phyloP scores from a whole-genome alignment of 2,113 vertebrate species.

The Deroptyus accipitrinus region DNA sequence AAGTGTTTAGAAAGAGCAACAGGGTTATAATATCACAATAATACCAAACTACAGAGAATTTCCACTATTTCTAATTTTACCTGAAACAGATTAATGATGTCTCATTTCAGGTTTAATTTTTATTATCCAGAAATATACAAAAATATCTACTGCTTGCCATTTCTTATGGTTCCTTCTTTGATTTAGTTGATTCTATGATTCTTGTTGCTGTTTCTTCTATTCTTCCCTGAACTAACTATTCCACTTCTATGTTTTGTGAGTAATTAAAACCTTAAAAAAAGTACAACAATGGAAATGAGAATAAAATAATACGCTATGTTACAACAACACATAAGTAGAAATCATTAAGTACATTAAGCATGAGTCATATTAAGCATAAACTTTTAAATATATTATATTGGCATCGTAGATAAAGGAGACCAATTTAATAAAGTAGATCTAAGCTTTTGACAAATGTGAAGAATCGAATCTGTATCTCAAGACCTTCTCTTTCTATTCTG shows the following conservation, averaged over 20 bases:
- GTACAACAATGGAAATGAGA: background rate
- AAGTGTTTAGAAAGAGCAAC: background rate
- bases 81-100: slow-evolving; percentile 16
- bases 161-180: background rate
- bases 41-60: background rate
- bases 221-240: background rate
- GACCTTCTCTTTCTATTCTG: background rate
- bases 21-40: background rate
- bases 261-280: background rate
- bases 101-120: background rate
- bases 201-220: background rate
- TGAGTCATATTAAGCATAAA: background rate
- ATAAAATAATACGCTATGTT: background rate
- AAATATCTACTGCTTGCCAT: background rate
- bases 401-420: background rate
- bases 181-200: background rate
- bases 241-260: background rate
- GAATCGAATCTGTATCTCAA: background rate
- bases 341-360: background rate
- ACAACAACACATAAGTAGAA: background rate
- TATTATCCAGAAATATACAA: background rate
- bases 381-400: background rate
- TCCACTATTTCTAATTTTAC: background rate
- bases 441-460: background rate
- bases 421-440: background rate